Evolutionary conservation across 2,888 invertebrate genomes (phyloP), one percentile per base, ranked within the genome.

Genomic region (Papilio elwesi): DNA sequence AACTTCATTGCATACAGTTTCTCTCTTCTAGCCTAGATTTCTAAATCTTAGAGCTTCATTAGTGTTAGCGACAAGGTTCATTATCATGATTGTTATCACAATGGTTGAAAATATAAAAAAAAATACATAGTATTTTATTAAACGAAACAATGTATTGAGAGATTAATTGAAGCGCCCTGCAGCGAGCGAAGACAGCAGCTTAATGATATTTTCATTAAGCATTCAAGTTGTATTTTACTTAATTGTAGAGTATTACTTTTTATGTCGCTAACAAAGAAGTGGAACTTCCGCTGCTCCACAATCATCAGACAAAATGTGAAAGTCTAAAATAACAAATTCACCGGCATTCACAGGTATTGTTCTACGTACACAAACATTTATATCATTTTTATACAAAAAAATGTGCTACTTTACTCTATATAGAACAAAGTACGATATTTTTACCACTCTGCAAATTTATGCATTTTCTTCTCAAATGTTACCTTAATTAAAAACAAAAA

Each of bases 81-180:
- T 43, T 43, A 6, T 43, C 43, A 43, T 43, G n/a, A 6, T 43
- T 43, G 43, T 7, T 7, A 43, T 43, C 4, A 43, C 43, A 43
- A 43, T 0, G 43, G 9, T 9, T 4, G 43, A 9, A 43, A 6
- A 9, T 9, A 43, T 43, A 9, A 15, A 13, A n/a, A 6, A 15
- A 36, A n/a, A 16, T 38, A 53, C 47, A 11, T 48, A 4, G 8
- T 57, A 57, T 5, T 49, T 38, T 51, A 16, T 69, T 47, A 26
- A 53, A 70, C 47, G 26, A 47, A 64, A 64, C 63, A 62, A 53
- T 43, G 53, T 13, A 63, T 64, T 53, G 47, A 53, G 52, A 67
- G 43, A 67, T 53, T 67, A 67, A 67, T 67, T 67, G 53, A 12
- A 67, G 53, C 43, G 7, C 53, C 16, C 53, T 47, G n/a, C 12